Percentiles rank a stretch among this genome's conserved stretches.
Evolutionary conservation across 2,113 vertebrate species (phyloP).

Genomic region (Ammodytes dubius): DNA sequence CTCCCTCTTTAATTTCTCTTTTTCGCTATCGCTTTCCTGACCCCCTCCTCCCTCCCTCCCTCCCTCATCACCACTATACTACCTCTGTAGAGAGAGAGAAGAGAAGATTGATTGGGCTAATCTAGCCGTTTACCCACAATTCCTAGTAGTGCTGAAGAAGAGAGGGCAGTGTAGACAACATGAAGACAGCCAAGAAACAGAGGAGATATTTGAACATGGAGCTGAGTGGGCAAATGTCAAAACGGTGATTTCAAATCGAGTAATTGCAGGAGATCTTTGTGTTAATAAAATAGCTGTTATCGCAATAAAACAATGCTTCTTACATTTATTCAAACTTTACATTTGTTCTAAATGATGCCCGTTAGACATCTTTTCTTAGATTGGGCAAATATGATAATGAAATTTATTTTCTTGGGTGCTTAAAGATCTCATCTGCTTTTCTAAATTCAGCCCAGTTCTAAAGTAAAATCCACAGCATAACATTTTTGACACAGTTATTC

Average conservation of each 20-base stretch:
- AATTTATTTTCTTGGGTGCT: not conserved
- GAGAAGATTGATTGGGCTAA: conserved; percentile 85
- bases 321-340: not conserved
- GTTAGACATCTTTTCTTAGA: not conserved
- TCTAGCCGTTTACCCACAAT: conserved; percentile 83
- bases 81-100: conserved; percentile 58
- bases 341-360: not conserved
- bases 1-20: conserved; percentile 36
- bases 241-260: not conserved
- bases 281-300: not conserved
- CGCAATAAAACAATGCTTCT: not conserved
- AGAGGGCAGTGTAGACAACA: conserved; percentile 62
- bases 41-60: not conserved
- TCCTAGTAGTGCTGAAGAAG: conserved; percentile 67
- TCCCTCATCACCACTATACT: conserved; percentile 32
- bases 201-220: conserved; percentile 57
- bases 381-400: not conserved
- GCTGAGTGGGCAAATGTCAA: conserved; percentile 49
- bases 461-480: not conserved
- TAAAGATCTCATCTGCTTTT: not conserved
- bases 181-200: conserved; percentile 60
- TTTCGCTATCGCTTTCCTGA: conserved; percentile 32
- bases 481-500: not conserved
- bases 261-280: not conserved
- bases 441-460: not conserved